Evolutionary conservation across 2,888 invertebrate genomes (phyloP).

Genomic region (Chouioia cunea): DNA sequence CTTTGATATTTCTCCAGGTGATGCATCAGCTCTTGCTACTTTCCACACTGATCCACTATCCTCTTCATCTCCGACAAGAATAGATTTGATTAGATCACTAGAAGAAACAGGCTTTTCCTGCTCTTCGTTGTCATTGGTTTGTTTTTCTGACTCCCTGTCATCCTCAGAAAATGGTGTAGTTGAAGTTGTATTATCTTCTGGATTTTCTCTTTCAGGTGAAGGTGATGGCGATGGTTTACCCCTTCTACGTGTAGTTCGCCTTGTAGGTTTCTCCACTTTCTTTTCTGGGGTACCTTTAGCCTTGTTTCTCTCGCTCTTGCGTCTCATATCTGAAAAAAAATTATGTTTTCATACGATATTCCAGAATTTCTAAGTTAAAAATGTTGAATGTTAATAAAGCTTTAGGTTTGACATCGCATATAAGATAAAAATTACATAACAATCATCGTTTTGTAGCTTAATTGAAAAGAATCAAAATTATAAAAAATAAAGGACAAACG

Average conservation of each 20-base stretch:
- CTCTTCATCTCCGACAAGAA: slow-evolving; percentile 58
- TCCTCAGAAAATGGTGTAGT: slow-evolving; percentile 50
- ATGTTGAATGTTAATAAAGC: not conserved
- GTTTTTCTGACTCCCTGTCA: slow-evolving; percentile 51
- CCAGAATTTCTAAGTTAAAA: slow-evolving; percentile 6
- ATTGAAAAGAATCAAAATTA: slow-evolving; percentile 12
- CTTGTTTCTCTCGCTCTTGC: slow-evolving; percentile 80
- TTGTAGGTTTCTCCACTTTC: slow-evolving; percentile 72
- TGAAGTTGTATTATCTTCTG: slow-evolving; percentile 65
- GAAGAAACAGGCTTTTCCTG: slow-evolving; percentile 49
- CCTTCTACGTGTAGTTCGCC: slow-evolving; percentile 70
- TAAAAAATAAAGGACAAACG: slow-evolving; percentile 24
- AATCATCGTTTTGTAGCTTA: not conserved
- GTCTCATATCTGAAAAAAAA: slow-evolving; percentile 73
- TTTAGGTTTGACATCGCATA: not conserved
- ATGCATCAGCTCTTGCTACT: slow-evolving; percentile 68
- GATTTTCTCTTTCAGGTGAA: slow-evolving; percentile 70
- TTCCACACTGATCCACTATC: slow-evolving; percentile 68
- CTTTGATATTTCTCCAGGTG: slow-evolving; percentile 75
- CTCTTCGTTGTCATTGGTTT: slow-evolving; percentile 50
- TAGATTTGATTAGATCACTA: slow-evolving; percentile 44
- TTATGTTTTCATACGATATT: not conserved
- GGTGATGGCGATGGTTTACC: slow-evolving; percentile 73
- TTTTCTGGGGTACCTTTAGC: slow-evolving; percentile 77
- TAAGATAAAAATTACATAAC: slow-evolving; percentile 34